Evolutionary conservation across 1,140 invertebrate species (phyloP).

Genomic region (Drosophila tristis): DNA sequence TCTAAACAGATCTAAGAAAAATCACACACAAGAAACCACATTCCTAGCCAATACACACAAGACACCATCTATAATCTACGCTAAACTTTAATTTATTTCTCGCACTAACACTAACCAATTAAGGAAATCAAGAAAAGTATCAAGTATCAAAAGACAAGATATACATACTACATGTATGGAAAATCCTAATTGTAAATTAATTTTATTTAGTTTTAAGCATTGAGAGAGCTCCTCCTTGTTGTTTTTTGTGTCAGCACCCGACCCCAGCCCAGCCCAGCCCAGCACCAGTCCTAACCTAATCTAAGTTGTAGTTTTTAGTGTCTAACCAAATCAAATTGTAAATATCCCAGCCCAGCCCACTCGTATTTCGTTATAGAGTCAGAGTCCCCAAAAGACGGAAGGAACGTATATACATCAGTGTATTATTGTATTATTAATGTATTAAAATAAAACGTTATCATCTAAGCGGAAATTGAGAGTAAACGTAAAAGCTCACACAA

Average conservation of each 20-base stretch:
- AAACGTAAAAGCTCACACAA: constrained; percentile 57
- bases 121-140: constrained; percentile 31
- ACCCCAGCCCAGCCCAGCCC: too few relatives aligned
- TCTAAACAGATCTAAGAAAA: constrained; percentile 42
- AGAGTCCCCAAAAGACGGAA: constrained; percentile 39
- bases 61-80: constrained; percentile 27
- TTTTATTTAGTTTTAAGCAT: constrained; percentile 78
- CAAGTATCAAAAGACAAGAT: constrained; percentile 23
- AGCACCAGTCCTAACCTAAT: constrained; percentile 29
- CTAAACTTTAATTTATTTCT: constrained; percentile 71
- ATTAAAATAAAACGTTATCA: constrained; percentile 61
- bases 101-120: constrained; percentile 41
- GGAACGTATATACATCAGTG: constrained; percentile 63
- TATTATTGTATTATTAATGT: constrained; percentile 81
- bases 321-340: constrained; percentile 63
- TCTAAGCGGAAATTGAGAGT: constrained; percentile 57
- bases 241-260: constrained; percentile 56
- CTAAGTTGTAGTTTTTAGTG: constrained; percentile 46
- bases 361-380: constrained; percentile 13
- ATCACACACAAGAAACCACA: constrained; percentile 45
- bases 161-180: not conserved
- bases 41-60: constrained; percentile 74
- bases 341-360: constrained; percentile 55
- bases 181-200: constrained; percentile 73
- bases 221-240: constrained; percentile 64